Evolutionary conservation across 2,113 vertebrate genomes (phyloP).

Genomic region (Microtus pennsylvanicus): DNA sequence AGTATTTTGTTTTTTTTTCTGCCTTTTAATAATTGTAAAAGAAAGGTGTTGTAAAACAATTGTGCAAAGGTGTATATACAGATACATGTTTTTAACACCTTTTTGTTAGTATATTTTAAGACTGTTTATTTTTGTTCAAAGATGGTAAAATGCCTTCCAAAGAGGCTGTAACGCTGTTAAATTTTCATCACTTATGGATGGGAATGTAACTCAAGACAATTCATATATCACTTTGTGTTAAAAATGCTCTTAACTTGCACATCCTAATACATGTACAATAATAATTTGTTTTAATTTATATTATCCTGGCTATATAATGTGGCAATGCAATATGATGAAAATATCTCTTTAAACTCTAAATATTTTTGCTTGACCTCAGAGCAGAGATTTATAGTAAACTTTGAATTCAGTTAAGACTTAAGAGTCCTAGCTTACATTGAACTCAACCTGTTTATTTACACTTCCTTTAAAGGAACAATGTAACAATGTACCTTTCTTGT

Average conservation of each 20-base stretch:
- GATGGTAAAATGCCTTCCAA: not conserved
- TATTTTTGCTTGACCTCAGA: not conserved
- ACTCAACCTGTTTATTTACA: not conserved
- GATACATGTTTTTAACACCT: not conserved
- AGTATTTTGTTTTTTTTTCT: not conserved
- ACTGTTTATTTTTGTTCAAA: not conserved
- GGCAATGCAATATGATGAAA: not conserved
- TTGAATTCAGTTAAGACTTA: not conserved
- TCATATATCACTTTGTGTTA: not conserved
- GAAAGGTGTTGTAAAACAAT: not conserved
- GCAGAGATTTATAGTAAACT: not conserved
- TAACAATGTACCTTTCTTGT: not conserved
- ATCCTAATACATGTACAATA: not conserved
- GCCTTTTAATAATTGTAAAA: not conserved
- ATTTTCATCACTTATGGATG: not conserved
- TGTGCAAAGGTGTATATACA: not conserved
- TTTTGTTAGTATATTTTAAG: not conserved
- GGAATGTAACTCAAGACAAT: not conserved
- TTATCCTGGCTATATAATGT: not conserved
- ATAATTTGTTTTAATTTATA: not conserved
- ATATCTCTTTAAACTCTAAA: not conserved
- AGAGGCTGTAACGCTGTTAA: not conserved
- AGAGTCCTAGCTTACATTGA: not conserved
- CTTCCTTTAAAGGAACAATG: not conserved
- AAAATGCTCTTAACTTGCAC: not conserved